Conservation (phyloP, 2,113 vertebrate species). For the Apodemus speciosus region DNA sequence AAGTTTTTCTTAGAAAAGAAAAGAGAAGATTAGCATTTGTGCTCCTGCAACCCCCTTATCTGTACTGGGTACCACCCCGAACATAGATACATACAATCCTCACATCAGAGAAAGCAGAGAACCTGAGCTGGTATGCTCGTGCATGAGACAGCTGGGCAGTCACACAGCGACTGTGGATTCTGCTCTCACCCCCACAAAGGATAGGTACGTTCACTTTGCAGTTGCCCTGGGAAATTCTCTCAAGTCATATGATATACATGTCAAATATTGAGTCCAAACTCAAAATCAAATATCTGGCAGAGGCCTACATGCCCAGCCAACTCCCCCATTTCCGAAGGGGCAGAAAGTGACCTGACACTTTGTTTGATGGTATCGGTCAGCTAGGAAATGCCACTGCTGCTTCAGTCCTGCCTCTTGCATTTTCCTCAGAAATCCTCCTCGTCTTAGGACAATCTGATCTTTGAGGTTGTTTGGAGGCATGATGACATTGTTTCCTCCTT, state of each 20-base stretch:
- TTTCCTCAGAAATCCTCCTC: not conserved
- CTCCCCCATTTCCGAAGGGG: not conserved
- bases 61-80: not conserved
- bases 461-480: not conserved
- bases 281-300: slow-evolving; percentile 23
- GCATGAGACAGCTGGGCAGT: not conserved
- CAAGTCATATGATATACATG: not conserved
- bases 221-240: not conserved
- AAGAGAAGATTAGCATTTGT: not conserved
- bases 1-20: not conserved
- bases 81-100: not conserved
- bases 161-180: not conserved
- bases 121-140: rapidly evolving
- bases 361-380: not conserved
- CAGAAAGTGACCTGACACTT: not conserved
- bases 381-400: not conserved
- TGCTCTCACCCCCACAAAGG: not conserved
- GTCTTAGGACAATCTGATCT: not conserved
- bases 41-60: not conserved
- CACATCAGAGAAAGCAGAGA: not conserved
- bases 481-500: not conserved
- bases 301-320: not conserved
- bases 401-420: not conserved
- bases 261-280: not conserved
- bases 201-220: not conserved